Conservation (phyloP, 2,888 invertebrate genomes). For the Sesamia inferens region DNA sequence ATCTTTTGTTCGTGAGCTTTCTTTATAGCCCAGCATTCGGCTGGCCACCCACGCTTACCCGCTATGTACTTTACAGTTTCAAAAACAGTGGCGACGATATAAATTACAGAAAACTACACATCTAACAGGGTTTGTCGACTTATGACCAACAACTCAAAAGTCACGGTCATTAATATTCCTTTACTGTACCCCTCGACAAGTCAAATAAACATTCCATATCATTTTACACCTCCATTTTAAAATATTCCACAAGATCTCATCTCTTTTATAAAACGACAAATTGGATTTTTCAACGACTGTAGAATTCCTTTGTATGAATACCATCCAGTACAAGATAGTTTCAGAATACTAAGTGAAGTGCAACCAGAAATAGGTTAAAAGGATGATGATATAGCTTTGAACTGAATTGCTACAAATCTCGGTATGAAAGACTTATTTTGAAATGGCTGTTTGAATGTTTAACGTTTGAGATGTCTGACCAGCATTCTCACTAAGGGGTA, state of each 20-base stretch:
- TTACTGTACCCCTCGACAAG: not conserved
- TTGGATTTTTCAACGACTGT: constrained; percentile 67
- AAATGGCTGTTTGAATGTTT: constrained; percentile 5
- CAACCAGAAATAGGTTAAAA: constrained; percentile 55
- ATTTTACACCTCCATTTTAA: constrained; percentile 51
- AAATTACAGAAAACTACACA: too few relatives aligned
- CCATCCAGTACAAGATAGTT: constrained; percentile 51
- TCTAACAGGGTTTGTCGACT: not conserved
- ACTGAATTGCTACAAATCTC: constrained; percentile 32
- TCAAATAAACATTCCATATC: constrained; percentile 36
- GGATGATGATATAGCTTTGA: constrained; percentile 35
- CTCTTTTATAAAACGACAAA: constrained; percentile 61
- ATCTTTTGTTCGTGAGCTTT: too few relatives aligned
- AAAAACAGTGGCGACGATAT: too few relatives aligned
- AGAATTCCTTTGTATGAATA: constrained; percentile 62
- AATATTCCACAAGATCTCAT: constrained; percentile 56
- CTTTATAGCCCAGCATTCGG: too few relatives aligned
- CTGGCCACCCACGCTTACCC: too few relatives aligned
- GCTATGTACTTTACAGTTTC: too few relatives aligned
- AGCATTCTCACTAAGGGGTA: too few relatives aligned
- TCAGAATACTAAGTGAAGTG: constrained; percentile 59
- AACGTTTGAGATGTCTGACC: too few relatives aligned
- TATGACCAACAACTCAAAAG: not conserved
- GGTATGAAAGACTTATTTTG: constrained; percentile 29
- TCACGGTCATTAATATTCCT: not conserved